Percentiles rank a stretch among this genome's conserved stretches.
phyloP scores from a whole-genome alignment of 2,888 invertebrate species.

The Callimorpha dominula region DNA sequence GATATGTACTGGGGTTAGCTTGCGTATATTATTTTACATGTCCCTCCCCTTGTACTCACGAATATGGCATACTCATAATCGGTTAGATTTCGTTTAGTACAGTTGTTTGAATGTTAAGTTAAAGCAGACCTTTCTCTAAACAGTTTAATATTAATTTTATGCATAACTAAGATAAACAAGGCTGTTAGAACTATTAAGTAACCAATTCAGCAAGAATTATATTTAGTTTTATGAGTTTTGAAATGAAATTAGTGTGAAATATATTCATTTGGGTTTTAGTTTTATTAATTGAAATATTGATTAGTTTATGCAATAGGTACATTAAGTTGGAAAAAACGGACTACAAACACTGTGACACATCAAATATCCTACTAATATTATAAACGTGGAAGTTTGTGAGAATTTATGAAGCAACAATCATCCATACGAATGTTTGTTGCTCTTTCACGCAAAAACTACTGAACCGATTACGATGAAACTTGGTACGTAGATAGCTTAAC shows the following conservation, averaged over 20 bases:
- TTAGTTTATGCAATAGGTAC: not conserved
- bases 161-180: not conserved
- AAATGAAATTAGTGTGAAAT: not conserved
- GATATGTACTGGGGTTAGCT: slow-evolving; percentile 71
- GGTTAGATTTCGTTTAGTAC: slow-evolving; percentile 32
- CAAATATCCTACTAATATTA: too few relatives aligned
- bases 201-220: not conserved
- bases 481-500: too few relatives aligned
- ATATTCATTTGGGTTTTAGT: not conserved
- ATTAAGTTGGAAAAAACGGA: too few relatives aligned
- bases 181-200: not conserved
- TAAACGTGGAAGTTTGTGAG: too few relatives aligned
- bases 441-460: too few relatives aligned
- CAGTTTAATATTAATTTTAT: slow-evolving; percentile 10
- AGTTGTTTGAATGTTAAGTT: not conserved
- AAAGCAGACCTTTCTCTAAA: slow-evolving; percentile 15
- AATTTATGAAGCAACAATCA: too few relatives aligned
- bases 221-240: not conserved
- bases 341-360: too few relatives aligned
- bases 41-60: slow-evolving; percentile 44
- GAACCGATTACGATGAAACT: too few relatives aligned
- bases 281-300: too few relatives aligned
- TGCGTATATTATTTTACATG: slow-evolving; percentile 57
- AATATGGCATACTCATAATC: slow-evolving; percentile 32
- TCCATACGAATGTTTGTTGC: too few relatives aligned